phyloP scores from a whole-genome alignment of 2,113 vertebrate genomes.

The Romanogobio albipinnatus region DNA sequence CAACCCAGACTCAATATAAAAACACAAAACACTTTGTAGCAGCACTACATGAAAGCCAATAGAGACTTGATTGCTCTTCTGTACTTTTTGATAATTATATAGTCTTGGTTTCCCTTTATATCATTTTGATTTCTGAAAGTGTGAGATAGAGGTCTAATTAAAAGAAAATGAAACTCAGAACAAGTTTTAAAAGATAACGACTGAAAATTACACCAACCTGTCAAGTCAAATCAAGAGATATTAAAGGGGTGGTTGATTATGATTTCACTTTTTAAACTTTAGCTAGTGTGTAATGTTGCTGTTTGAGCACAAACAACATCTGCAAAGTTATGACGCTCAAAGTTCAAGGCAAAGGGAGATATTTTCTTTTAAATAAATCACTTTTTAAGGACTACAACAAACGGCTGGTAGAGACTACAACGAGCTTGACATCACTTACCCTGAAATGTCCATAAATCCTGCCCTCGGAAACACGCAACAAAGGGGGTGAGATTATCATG shows the following conservation, averaged over 20 bases:
- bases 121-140: background rate
- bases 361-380: too few relatives aligned
- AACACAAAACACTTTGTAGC: conserved; percentile 1
- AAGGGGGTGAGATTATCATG: too few relatives aligned
- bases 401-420: too few relatives aligned
- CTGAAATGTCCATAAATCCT: too few relatives aligned
- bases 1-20: background rate
- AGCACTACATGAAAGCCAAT: conserved; percentile 1
- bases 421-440: too few relatives aligned
- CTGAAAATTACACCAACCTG: background rate
- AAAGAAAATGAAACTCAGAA: background rate
- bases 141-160: background rate
- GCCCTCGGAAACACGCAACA: too few relatives aligned
- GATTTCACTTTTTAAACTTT: too few relatives aligned
- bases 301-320: too few relatives aligned
- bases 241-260: background rate
- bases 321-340: too few relatives aligned
- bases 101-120: background rate
- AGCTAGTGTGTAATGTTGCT: too few relatives aligned
- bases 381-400: too few relatives aligned
- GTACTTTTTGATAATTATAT: background rate
- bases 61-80: background rate
- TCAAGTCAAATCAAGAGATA: background rate
- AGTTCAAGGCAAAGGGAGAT: too few relatives aligned
- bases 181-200: background rate